Percentiles rank a stretch among this genome's conserved stretches.
phyloP scores from a whole-genome alignment of 1,140 invertebrate species.

The Brachionus asplanchnoidis region DNA sequence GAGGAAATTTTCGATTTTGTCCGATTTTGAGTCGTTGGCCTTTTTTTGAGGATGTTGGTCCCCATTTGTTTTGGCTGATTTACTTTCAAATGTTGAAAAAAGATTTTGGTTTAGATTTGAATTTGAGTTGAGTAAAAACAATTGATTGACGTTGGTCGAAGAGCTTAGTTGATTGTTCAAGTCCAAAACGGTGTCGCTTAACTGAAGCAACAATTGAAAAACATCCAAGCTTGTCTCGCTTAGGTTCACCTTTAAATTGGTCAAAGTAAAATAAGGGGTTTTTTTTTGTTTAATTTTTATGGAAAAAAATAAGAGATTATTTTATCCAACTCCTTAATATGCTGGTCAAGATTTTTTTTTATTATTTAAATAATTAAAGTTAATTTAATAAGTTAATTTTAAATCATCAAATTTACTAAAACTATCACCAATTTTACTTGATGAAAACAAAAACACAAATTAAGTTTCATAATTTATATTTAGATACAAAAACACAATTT shows the following conservation, averaged over 20 bases:
- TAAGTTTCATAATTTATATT: no score
- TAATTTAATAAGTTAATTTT: no score
- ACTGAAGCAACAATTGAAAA: background rate
- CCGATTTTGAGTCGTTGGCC: background rate
- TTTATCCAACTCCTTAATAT: no score
- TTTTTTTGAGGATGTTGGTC: background rate
- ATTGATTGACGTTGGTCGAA: conserved; percentile 2
- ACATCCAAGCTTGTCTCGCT: conserved; percentile 29
- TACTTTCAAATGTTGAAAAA: background rate
- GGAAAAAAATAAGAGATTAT: no score
- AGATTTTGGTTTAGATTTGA: background rate
- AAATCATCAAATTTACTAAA: no score
- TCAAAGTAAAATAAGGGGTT: no score
- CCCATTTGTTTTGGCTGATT: background rate
- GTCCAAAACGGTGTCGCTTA: conserved; percentile 16
- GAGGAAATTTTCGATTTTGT: conserved; percentile 23
- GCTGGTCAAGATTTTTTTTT: no score
- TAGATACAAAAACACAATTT: no score
- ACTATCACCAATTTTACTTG: no score
- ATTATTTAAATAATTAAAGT: no score
- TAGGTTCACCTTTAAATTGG: background rate
- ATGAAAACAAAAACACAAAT: no score
- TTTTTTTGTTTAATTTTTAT: no score
- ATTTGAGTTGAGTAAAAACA: background rate
- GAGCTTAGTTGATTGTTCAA: conserved; percentile 27